phyloP scores from a whole-genome alignment of 2,113 vertebrate species.

The Carassius gibelio region DNA sequence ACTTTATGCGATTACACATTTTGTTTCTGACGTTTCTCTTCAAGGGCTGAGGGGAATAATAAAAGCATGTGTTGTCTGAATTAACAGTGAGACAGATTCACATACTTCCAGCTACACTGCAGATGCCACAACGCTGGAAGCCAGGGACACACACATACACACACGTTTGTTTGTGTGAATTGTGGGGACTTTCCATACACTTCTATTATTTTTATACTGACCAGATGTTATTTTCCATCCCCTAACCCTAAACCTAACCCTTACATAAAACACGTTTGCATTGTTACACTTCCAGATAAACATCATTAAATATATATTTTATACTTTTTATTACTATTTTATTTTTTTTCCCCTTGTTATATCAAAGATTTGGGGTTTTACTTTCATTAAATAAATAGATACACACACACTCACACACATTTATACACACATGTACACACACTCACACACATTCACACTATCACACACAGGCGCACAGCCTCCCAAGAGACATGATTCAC shows the following conservation, averaged over 20 bases:
- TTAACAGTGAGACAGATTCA: constrained; percentile 86
- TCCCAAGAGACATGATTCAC: constrained; percentile 92
- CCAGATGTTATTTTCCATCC: too few species aligned
- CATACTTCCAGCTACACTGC: constrained; percentile 91
- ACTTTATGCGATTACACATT: constrained; percentile 74
- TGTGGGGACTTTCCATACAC: too few species aligned
- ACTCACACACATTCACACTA: background rate
- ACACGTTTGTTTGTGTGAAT: too few species aligned
- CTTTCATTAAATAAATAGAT: too few species aligned
- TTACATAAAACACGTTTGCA: too few species aligned
- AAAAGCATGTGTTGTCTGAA: constrained; percentile 92
- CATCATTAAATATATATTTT: too few species aligned
- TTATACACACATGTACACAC: background rate
- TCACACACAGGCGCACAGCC: constrained; percentile 77
- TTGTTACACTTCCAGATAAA: too few species aligned
- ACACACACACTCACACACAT: background rate
- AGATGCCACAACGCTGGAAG: constrained; percentile 84
- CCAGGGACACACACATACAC: constrained; percentile 42
- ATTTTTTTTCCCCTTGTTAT: too few species aligned
- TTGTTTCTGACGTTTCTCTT: constrained; percentile 73
- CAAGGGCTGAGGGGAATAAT: constrained; percentile 79
- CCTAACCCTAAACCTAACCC: too few species aligned
- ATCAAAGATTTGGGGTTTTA: too few species aligned
- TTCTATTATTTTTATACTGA: too few species aligned
- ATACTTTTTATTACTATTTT: too few species aligned